A percentile compares a stretch with the other conserved stretches of the same genome.
phyloP scores from a whole-genome alignment of 2,113 vertebrate genomes.

The Psilopogon haemacephalus region DNA sequence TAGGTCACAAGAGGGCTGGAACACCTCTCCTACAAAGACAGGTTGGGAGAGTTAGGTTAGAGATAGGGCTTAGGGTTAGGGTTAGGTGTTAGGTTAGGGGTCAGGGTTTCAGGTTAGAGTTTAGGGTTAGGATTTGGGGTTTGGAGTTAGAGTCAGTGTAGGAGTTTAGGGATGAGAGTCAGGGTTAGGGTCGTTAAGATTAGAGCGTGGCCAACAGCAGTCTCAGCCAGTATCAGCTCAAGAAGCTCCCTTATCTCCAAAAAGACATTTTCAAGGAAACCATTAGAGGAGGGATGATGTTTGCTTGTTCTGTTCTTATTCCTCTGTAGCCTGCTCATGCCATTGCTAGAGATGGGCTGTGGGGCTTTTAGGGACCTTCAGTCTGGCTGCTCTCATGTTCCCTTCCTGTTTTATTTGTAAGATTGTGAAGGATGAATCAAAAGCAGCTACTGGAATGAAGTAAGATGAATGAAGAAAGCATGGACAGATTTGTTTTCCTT shows the following conservation, averaged over 20 bases:
- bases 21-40: too few relatives aligned
- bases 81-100: too few relatives aligned
- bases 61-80: too few relatives aligned
- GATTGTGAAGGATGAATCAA: background rate
- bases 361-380: background rate
- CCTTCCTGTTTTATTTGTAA: background rate
- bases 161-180: too few relatives aligned
- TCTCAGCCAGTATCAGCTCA: background rate
- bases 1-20: too few relatives aligned
- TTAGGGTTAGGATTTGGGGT: too few relatives aligned
- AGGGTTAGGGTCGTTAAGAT: background rate
- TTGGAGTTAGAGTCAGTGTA: too few relatives aligned
- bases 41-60: too few relatives aligned
- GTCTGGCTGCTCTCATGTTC: background rate
- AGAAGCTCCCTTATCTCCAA: background rate
- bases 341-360: background rate
- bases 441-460: background rate
- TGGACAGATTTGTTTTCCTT: conserved; percentile 8
- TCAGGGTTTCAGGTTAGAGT: too few relatives aligned
- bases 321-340: background rate
- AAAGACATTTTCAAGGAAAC: background rate
- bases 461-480: background rate
- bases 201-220: background rate
- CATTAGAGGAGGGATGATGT: background rate
- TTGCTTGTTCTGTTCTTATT: background rate